Conservation (phyloP, 2,797 vertebrate genomes). For the Periophthalmus magnuspinnatus region DNA sequence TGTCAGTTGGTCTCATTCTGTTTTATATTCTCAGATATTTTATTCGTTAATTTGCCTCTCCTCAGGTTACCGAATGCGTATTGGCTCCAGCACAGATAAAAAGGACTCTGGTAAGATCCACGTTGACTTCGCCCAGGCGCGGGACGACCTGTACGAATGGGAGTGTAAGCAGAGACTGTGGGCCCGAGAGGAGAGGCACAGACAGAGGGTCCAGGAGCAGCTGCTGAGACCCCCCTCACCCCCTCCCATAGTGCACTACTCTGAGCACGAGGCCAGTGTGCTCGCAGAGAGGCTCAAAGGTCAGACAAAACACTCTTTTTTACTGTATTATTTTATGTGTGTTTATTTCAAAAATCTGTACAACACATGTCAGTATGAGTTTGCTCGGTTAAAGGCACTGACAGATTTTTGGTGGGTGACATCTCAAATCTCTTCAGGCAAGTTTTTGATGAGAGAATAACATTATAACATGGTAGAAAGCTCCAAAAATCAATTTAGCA, state of each 20-base stretch:
- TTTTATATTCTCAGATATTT: no score
- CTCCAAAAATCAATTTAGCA: no score
- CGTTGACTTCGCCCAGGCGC: slow-evolving; percentile 92
- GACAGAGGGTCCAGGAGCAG: slow-evolving; percentile 84
- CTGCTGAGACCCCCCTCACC: slow-evolving; percentile 84
- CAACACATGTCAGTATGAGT: no score
- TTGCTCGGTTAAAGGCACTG: no score
- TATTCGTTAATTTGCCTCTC: neutral
- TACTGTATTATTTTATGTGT: no score
- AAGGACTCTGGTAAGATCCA: slow-evolving; percentile 93
- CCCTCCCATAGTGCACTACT: slow-evolving; percentile 87
- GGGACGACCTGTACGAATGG: slow-evolving; percentile 95
- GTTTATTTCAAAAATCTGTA: no score
- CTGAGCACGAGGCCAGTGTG: slow-evolving; percentile 85
- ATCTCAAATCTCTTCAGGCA: no score
- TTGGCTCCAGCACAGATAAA: slow-evolving; percentile 94
- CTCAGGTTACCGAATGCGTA: slow-evolving; percentile 88
- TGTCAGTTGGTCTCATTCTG: no score
- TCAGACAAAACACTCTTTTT: slow-evolving; percentile 23
- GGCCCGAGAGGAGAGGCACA: slow-evolving; percentile 88
- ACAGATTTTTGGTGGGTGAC: no score
- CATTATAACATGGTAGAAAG: no score
- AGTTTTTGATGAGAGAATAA: no score
- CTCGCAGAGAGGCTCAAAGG: slow-evolving; percentile 74
- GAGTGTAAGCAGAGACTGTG: slow-evolving; percentile 90